Evolutionary conservation across 2,797 vertebrate genomes (phyloP), one percentile per base, ranked within the genome.

Genomic region (Adrianichthys oophorus): DNA sequence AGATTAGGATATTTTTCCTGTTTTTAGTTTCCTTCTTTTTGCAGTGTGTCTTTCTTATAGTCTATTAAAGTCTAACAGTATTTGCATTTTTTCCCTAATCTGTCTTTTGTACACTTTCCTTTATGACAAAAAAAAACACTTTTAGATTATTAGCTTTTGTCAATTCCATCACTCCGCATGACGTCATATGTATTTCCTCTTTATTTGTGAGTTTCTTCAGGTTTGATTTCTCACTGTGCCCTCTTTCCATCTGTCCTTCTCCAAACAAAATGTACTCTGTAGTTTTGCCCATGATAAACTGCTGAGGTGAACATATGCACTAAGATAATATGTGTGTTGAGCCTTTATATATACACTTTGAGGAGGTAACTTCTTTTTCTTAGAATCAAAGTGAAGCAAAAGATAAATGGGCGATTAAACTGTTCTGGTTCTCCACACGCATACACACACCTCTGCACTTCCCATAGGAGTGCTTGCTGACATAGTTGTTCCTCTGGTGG

Each of bases 391-490:
- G 56, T 76, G 60, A 76, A 80, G 59, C 56, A 62, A 56, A 62
- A 40, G 71, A 59, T 52, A 37, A 65, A 70, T 47, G n/a, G 7
- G 10, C 53, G 52, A 76, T 32, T 32, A 67, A 32, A 62, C 19
- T 56, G 46, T 51, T 44, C 58, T n/a, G 66, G 51, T 7, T 65
- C 5, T 42, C n/a, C 8, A 66, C 42, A 52, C 17, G 66, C 32
- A 53, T 41, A 65, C 29, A 19, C 63, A 83, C 68, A 76, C 64
- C 86, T 78, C 47, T 86, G 48, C 1, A 80, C 72, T 76, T 65
- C 76, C 79, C 67, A 76, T 84, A 74, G 58, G 54, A 80, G 74
- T 62, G 50, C 69, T 56, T 10, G 45, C 49, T 86, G 86, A 90
- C 85, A 79, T 32, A 85, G 88, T 52, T 81, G 29, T 65, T 61